Conservation (phyloP, 2,113 vertebrate genomes). For the Tragelaphus strepsiceros region DNA sequence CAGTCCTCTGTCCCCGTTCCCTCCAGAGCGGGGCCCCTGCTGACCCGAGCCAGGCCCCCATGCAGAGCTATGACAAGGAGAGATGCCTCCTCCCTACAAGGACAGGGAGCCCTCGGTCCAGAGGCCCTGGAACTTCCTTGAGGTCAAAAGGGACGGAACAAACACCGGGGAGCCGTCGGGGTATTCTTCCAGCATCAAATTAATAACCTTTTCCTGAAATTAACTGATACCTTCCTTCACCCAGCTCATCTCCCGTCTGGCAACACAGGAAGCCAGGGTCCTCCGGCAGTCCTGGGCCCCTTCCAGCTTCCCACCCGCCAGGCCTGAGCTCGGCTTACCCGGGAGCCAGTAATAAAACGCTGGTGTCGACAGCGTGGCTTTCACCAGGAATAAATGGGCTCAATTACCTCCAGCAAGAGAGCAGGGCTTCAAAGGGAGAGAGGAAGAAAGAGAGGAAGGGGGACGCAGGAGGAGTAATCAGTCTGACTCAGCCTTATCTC, state of each 20-base stretch:
- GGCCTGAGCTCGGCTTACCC: slow-evolving; percentile 84
- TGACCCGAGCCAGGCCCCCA: neutral
- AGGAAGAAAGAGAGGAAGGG: slow-evolving; percentile 20
- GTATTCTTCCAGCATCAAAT: neutral
- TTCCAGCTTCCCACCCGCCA: neutral
- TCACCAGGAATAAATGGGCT: slow-evolving; percentile 87
- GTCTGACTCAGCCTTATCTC: slow-evolving; percentile 64
- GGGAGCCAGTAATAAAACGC: slow-evolving; percentile 83
- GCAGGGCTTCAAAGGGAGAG: slow-evolving; percentile 86
- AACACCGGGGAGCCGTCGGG: neutral
- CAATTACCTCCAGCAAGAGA: slow-evolving; percentile 82
- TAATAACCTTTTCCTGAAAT: neutral
- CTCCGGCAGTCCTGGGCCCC: neutral
- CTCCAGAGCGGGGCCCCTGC: neutral
- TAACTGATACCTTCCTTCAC: neutral
- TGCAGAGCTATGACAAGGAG: fast-evolving
- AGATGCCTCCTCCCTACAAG: fast-evolving
- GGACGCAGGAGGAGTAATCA: neutral
- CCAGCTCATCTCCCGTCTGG: neutral
- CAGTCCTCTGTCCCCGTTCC: fast-evolving
- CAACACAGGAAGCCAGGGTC: slow-evolving; percentile 18
- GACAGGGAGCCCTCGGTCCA: fast-evolving
- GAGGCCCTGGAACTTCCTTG: neutral
- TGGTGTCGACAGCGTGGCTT: slow-evolving; percentile 82
- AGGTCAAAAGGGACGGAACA: neutral